Conservation (phyloP, 2,888 invertebrate genomes). For the Anaspis maculata region DNA sequence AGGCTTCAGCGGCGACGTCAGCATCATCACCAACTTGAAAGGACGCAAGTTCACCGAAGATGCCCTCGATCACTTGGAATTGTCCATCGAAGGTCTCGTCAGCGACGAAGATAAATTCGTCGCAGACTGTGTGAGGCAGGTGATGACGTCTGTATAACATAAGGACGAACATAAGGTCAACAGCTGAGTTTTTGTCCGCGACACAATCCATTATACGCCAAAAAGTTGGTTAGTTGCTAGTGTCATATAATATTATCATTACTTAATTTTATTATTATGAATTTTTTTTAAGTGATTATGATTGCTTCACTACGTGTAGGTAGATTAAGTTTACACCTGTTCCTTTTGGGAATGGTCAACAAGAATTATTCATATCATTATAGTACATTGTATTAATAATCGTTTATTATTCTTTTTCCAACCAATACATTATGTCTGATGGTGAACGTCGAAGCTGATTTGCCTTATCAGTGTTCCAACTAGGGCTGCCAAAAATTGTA, state of each 20-base stretch:
- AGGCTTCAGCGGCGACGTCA: conserved; percentile 56
- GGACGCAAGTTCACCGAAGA: conserved; percentile 59
- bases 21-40: conserved; percentile 53
- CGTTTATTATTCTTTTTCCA: too few species aligned
- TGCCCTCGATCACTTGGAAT: conserved; percentile 51
- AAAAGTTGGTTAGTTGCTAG: conserved; percentile 7
- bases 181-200: too few species aligned
- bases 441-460: too few species aligned
- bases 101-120: conserved; percentile 51
- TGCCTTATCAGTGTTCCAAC: too few species aligned
- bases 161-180: conserved; percentile 14
- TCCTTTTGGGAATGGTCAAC: conserved; percentile 26
- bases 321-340: conserved; percentile 18
- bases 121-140: conserved; percentile 55
- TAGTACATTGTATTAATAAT: too few species aligned
- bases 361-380: conserved; percentile 41
- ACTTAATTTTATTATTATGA: conserved; percentile 7
- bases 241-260: conserved; percentile 6
- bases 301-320: too few species aligned
- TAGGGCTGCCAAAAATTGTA: too few species aligned
- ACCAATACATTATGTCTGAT: too few species aligned
- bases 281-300: conserved; percentile 8
- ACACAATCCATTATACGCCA: too few species aligned
- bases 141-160: conserved; percentile 47
- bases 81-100: conserved; percentile 28